These are phyloP conservation scores for Macroramphosus scolopax DNA, from an alignment of 2,797 vertebrate species.

Conservation along the genomic window DNA sequence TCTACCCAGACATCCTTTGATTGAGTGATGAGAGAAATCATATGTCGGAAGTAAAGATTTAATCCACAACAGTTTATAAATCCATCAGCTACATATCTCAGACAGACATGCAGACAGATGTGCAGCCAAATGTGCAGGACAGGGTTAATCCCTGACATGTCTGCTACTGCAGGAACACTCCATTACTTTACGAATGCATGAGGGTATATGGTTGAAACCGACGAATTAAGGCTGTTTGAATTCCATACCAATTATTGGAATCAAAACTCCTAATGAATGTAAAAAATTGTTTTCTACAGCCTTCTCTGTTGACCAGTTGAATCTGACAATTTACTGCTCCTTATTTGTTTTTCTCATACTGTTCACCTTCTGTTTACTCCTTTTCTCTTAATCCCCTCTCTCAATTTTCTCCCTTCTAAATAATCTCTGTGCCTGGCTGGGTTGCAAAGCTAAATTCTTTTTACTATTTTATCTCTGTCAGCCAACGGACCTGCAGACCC, in stretches of 20 bases:
- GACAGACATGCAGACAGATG: slow-evolving; percentile 25
- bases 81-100: slow-evolving; percentile 27
- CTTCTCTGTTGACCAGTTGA: not conserved
- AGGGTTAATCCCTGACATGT: slow-evolving; percentile 57
- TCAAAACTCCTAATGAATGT: slow-evolving; percentile 31
- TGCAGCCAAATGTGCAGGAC: too few species aligned
- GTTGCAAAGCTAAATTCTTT: slow-evolving; percentile 39
- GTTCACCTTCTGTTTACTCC: slow-evolving; percentile 1
- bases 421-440: slow-evolving; percentile 14
- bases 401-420: too few species aligned
- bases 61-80: slow-evolving; percentile 22
- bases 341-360: not conserved
- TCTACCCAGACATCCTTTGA: slow-evolving; percentile 4
- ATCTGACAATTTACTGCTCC: too few species aligned
- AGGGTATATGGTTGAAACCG: slow-evolving; percentile 10
- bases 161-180: slow-evolving; percentile 27
- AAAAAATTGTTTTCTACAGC: too few species aligned
- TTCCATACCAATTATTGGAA: slow-evolving; percentile 12
- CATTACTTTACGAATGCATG: slow-evolving; percentile 23
- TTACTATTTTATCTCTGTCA: slow-evolving; percentile 41
- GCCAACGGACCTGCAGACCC: slow-evolving; percentile 29
- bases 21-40: slow-evolving; percentile 11
- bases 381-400: slow-evolving; percentile 5
- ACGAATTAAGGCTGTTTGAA: slow-evolving; percentile 31
- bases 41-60: slow-evolving; percentile 2